Base-by-base conservation (phyloP, 2,113 vertebrate genomes). In the Forbesichthys papilliferus region DNA sequence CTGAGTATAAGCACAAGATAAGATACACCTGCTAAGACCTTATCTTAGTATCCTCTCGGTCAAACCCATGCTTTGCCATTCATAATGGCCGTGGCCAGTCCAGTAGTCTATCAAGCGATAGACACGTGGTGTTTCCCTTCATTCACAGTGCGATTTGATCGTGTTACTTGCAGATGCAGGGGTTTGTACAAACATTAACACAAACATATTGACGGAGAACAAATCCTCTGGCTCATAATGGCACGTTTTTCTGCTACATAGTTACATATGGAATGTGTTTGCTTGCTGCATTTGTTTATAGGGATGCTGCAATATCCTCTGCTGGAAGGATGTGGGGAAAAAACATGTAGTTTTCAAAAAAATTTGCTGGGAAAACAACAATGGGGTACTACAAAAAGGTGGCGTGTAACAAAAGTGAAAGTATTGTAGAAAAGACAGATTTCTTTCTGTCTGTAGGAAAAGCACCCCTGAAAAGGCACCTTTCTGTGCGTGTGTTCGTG, bases 401-500 rank as follows among this genome's bases (percentile, higher is more conserved):
- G 69, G 71, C 80, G 79, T 92, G 80, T 92, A 92, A 91, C 86
- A 92, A 92, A 90, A 83, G 86, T 83, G 88, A 87, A 82, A 91
- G 77, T 70, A 79, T 63, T 73, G 82, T 88, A 91, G 75, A 92
- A 93, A 92, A 89, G 53, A 62, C 54, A 51, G 73, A 77, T 78
- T 74, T 81, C 53, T 69, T 68, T 80, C 57, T 70, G 66, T 83
- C 79, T 80, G 66, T 84, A 75, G 80, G 84, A 87, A 90, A 88
- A 91, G 89, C 89, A 91, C 90, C 90, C 54, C 78, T 76, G 48
- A 51, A 76, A 82, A 87, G 85, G 83, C 82, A 88, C 75, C 82
- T 52, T 64, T 59, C 82, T 59, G 53, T 79, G 46, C 70, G 75
- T 52, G 72, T 86, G 77, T 64, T 73, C 63, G 49, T 69, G 51